Evolutionary conservation across 1,140 invertebrate species (phyloP).

Genomic region (Trichonephila inaurata): DNA sequence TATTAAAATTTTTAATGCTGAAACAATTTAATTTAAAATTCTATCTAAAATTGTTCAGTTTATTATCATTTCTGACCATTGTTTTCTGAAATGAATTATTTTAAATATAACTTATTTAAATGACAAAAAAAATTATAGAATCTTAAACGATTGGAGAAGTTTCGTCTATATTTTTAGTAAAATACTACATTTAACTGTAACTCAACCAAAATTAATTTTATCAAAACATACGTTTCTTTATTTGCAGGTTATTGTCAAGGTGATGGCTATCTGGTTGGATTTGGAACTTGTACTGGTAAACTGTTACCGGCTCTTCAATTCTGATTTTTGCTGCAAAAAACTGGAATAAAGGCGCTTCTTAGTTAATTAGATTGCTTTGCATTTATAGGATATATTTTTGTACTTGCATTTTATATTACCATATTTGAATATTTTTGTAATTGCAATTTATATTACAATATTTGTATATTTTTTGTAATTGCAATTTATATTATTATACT

Average conservation of each 20-base stretch:
- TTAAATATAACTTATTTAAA: no score
- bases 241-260: slow-evolving; percentile 89
- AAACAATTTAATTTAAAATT: no score
- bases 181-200: no score
- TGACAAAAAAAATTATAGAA: no score
- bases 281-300: slow-evolving; percentile 93
- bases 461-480: no score
- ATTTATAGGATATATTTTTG: background rate
- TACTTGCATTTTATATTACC: background rate
- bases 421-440: background rate
- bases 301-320: slow-evolving; percentile 87
- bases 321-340: background rate
- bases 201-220: background rate
- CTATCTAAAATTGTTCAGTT: no score
- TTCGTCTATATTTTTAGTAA: no score
- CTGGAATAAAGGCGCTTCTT: background rate
- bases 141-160: no score
- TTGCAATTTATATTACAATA: no score
- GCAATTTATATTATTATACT: background rate
- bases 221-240: slow-evolving; percentile 3
- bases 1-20: no score
- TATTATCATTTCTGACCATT: no score
- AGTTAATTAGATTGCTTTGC: background rate
- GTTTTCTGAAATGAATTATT: no score
- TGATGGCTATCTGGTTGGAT: slow-evolving; percentile 90